Conservation (phyloP, 2,888 invertebrate species). For the Ganaspis brasiliensis region DNA sequence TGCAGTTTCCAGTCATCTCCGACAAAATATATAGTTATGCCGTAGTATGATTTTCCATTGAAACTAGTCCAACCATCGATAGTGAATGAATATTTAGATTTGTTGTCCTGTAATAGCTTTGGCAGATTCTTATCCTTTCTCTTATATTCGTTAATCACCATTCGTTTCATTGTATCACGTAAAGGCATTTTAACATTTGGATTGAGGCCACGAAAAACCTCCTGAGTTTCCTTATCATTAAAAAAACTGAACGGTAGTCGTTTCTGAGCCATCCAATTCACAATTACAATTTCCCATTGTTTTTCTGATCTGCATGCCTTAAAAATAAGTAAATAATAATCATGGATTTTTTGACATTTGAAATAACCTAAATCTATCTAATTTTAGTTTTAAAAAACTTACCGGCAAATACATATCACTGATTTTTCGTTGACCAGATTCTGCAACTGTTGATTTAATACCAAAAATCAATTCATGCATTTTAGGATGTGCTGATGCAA, state of each 20-base stretch:
- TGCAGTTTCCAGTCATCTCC: conserved; percentile 55
- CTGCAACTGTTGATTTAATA: neutral
- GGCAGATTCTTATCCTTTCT: neutral
- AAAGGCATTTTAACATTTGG: neutral
- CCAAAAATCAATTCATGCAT: neutral
- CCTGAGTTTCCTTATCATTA: neutral
- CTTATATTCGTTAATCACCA: neutral
- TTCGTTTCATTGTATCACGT: neutral
- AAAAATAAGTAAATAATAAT: too few species aligned
- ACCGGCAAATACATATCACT: conserved; percentile 5
- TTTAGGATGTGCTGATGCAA: conserved; percentile 29
- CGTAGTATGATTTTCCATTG: neutral
- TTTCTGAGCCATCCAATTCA: neutral
- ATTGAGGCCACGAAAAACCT: neutral
- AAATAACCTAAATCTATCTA: neutral
- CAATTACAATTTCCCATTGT: neutral
- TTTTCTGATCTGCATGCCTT: neutral
- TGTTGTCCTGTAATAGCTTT: neutral
- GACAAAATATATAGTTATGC: conserved; percentile 33
- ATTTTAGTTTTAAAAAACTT: neutral
- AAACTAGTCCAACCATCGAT: neutral
- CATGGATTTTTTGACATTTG: too few species aligned
- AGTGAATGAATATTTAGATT: neutral
- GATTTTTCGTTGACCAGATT: neutral
- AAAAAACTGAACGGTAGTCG: neutral